Conservation (phyloP, 2,113 vertebrate genomes). For the Varanus komodoensis region DNA sequence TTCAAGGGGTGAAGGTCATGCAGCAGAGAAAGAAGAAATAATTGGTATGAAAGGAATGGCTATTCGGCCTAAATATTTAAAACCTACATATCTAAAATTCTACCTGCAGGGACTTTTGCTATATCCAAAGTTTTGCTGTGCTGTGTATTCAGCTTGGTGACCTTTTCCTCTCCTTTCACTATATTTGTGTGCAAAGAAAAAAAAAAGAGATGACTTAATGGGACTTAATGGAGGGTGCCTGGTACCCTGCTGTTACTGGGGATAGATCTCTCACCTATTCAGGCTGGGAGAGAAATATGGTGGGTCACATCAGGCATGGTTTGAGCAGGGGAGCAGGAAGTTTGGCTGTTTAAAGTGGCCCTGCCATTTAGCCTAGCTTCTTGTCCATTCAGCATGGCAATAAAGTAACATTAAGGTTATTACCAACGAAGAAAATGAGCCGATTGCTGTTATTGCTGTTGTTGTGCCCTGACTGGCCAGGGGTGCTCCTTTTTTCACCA, state of each 20-base stretch:
- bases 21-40: background rate
- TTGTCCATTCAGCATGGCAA: too few species aligned
- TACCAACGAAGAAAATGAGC: too few species aligned
- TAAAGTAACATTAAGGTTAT: background rate
- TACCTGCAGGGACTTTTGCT: background rate
- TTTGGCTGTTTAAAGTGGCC: too few species aligned
- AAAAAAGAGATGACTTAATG: too few species aligned
- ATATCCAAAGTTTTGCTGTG: accelerated
- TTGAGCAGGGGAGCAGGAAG: too few species aligned
- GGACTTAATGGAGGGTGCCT: too few species aligned
- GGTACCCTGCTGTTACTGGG: background rate
- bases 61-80: background rate
- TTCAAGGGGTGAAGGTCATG: background rate
- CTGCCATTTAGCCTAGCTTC: too few species aligned
- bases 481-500: background rate
- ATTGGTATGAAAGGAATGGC: background rate
- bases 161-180: background rate
- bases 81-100: background rate
- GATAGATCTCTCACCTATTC: background rate
- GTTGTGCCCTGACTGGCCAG: background rate
- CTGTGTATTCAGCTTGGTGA: background rate
- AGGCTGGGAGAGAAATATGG: background rate
- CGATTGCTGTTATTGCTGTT: background rate
- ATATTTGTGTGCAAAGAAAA: background rate
- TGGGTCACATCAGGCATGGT: background rate